These are phyloP conservation scores for Nymphalis urticae DNA, from an alignment of 2,888 invertebrate genomes.

Conservation along the genomic window DNA sequence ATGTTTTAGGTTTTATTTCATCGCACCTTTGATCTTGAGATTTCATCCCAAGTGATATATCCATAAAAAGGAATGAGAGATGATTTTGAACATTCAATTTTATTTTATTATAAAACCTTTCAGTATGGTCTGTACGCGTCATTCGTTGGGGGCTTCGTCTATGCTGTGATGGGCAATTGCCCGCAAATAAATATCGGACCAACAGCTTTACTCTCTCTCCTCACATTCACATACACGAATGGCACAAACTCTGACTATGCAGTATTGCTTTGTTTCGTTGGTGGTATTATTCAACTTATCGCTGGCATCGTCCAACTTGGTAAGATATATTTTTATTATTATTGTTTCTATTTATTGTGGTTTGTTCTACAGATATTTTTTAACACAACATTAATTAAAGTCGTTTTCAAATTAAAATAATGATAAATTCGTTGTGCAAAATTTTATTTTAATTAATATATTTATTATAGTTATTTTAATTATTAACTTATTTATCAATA, in stretches of 20 bases:
- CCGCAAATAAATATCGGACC: conserved; percentile 85
- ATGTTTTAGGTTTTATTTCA: no score
- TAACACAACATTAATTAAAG: background rate
- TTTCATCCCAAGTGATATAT: no score
- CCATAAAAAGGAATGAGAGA: background rate
- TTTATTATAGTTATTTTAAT: no score
- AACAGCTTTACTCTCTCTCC: conserved; percentile 88
- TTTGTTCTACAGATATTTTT: background rate
- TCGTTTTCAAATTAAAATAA: no score
- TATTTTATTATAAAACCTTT: conserved; percentile 38
- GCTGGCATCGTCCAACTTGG: conserved; percentile 85
- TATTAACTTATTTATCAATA: no score
- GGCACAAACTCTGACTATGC: conserved; percentile 83
- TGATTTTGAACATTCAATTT: background rate
- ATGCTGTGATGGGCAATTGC: conserved; percentile 88
- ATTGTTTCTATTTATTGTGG: background rate
- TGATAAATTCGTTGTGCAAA: no score
- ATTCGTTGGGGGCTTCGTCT: conserved; percentile 88
- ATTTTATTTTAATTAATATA: no score
- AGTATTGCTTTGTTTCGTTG: conserved; percentile 84
- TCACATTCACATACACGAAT: conserved; percentile 85
- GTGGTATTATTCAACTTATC: conserved; percentile 84
- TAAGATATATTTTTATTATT: conserved; percentile 51
- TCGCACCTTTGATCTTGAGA: no score
- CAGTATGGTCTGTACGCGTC: conserved; percentile 93